Conservation (phyloP, 2,888 invertebrate genomes). For the Lasiommata megera region DNA sequence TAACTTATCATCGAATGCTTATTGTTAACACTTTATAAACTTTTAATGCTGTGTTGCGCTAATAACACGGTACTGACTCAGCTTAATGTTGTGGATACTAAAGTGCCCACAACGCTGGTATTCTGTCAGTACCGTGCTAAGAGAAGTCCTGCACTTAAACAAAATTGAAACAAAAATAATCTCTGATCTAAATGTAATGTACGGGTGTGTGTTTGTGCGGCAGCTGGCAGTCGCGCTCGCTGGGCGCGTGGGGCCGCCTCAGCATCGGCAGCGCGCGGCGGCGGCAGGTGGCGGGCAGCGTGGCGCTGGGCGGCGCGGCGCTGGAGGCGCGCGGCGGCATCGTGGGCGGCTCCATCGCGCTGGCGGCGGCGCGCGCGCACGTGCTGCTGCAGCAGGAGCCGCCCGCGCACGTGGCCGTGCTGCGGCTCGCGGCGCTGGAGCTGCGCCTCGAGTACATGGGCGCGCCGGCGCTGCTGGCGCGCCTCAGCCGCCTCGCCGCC, state of each 20-base stretch:
- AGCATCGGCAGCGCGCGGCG: slow-evolving; percentile 97
- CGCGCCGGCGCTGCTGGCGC: slow-evolving; percentile 94
- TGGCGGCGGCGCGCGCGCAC: slow-evolving; percentile 93
- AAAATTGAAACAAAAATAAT: too few relatives aligned
- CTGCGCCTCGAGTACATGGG: slow-evolving; percentile 98
- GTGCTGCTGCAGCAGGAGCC: slow-evolving; percentile 85
- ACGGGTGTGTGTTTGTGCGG: neutral
- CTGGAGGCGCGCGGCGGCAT: slow-evolving; percentile 98
- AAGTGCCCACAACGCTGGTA: too few relatives aligned
- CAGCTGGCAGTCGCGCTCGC: slow-evolving; percentile 95
- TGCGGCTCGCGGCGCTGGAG: slow-evolving; percentile 92
- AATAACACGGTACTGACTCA: too few relatives aligned
- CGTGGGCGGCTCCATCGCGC: slow-evolving; percentile 96
- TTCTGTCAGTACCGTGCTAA: too few relatives aligned
- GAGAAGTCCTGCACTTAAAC: too few relatives aligned
- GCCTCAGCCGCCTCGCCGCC: slow-evolving; percentile 91
- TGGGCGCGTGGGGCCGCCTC: slow-evolving; percentile 94
- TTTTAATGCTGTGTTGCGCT: too few relatives aligned
- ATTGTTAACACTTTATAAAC: too few relatives aligned
- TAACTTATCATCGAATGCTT: too few relatives aligned
- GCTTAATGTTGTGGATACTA: too few relatives aligned
- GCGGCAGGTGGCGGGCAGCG: slow-evolving; percentile 94
- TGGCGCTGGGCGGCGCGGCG: slow-evolving; percentile 93
- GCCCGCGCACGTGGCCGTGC: slow-evolving; percentile 92
- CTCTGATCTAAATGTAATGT: too few relatives aligned